These are phyloP conservation scores for Apis mellifera DNA, from an alignment of 1,140 invertebrate species.

Conservation along the genomic window DNA sequence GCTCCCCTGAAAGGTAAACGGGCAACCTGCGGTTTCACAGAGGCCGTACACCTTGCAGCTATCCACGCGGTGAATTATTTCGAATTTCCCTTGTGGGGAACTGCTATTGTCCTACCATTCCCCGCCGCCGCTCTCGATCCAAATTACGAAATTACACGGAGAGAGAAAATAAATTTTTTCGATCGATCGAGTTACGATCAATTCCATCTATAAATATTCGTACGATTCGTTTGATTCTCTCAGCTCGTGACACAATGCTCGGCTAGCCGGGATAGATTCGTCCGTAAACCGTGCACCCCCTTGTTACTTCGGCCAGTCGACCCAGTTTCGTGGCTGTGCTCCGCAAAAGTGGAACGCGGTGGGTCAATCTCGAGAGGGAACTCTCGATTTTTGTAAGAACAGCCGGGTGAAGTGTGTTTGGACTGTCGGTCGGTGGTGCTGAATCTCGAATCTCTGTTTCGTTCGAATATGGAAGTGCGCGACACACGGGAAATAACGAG, in stretches of 20 bases:
- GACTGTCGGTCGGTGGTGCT: no score
- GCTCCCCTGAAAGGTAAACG: neutral
- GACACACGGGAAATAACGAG: neutral
- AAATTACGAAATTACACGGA: neutral
- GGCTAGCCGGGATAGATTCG: conserved; percentile 64
- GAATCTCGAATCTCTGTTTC: neutral
- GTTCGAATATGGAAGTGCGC: neutral
- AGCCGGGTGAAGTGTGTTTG: neutral
- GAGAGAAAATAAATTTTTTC: no score
- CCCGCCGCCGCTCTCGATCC: neutral
- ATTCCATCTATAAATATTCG: neutral
- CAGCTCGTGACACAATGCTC: no score
- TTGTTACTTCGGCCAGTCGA: conserved; percentile 70
- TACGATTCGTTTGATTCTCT: no score
- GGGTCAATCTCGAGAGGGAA: conserved; percentile 44
- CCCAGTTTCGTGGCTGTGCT: conserved; percentile 64
- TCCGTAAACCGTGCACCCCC: conserved; percentile 67
- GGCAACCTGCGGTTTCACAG: neutral
- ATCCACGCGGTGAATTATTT: neutral
- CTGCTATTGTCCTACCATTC: neutral
- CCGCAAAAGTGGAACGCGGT: conserved; percentile 59
- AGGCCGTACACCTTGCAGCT: neutral
- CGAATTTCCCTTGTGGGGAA: neutral
- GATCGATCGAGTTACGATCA: neutral
- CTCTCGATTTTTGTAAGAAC: conserved; percentile 31